Conservation (phyloP, 2,113 vertebrate species). For the mouse (Mus musculus) region GRCm39 chr6:29836001-29836500, state of each 20-base stretch:
- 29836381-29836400: neutral
- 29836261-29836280: neutral
- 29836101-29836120: neutral
- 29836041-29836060: slow-evolving; percentile 3
- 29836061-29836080: neutral
- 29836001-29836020: neutral
- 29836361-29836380: neutral
- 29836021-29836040: slow-evolving; percentile 12
- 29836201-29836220: neutral
- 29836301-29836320: neutral
- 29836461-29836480: neutral
- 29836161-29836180: slow-evolving; percentile 7
- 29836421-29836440: neutral
- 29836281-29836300: neutral
- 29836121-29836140: neutral
- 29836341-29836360: neutral
- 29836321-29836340: neutral
- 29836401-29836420: neutral
- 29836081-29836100: neutral
- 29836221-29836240: neutral
- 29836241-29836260: neutral
- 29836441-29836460: slow-evolving; percentile 13
- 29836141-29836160: neutral
- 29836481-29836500: neutral
- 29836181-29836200: slow-evolving; percentile 13